Percentiles rank a stretch among this genome's conserved stretches.
These are phyloP conservation scores for Potorous gilbertii DNA, from an alignment of 2,797 vertebrate species.

Conservation along the genomic window DNA sequence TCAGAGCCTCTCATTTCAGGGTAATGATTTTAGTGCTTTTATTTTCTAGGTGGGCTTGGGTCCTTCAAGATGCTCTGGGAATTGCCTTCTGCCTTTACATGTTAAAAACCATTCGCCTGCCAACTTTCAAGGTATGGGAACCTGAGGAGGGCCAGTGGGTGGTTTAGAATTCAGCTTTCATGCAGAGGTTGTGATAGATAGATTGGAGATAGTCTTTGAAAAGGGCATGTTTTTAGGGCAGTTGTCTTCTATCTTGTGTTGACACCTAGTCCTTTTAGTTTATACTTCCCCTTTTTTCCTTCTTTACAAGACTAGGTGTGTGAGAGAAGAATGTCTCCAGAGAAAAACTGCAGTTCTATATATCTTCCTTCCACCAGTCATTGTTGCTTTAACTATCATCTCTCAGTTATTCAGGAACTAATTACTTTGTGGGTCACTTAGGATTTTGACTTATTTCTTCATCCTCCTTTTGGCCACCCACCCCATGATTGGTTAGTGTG, in stretches of 20 bases:
- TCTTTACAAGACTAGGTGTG: too few relatives aligned
- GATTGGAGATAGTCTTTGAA: background rate
- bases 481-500: background rate
- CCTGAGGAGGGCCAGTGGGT: background rate
- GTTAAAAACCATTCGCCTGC: constrained; percentile 95
- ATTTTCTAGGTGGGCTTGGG: constrained; percentile 94
- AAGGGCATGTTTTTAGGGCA: background rate
- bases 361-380: background rate
- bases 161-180: background rate
- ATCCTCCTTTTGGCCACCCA: background rate
- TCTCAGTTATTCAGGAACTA: background rate
- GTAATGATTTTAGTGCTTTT: background rate
- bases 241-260: background rate
- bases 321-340: background rate
- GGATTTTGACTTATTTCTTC: background rate
- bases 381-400: background rate
- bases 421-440: background rate
- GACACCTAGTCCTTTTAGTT: background rate
- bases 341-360: accelerated
- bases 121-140: constrained; percentile 94
- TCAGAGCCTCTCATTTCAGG: background rate
- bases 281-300: background rate
- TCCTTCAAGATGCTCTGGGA: constrained; percentile 95
- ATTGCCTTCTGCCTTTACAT: constrained; percentile 97
- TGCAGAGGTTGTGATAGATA: background rate